A percentile compares a stretch with the other conserved stretches of the same genome.
Conservation (phyloP, 2,797 vertebrate species). For the Tokudaia tokunoshimensis region DNA sequence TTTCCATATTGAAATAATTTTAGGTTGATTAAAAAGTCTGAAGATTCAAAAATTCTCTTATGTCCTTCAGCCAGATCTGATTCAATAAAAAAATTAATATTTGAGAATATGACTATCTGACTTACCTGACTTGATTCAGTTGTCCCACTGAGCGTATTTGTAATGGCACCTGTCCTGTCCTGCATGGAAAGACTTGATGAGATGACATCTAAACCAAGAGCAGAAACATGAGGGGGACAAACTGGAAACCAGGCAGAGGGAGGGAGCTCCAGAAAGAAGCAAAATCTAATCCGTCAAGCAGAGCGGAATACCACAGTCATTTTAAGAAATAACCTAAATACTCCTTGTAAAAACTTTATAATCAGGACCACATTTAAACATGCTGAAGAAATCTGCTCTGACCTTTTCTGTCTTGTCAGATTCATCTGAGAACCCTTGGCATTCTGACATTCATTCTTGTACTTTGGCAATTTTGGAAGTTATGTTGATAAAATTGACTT, state of each 20-base stretch:
- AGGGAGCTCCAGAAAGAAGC: not conserved
- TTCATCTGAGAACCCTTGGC: constrained; percentile 75
- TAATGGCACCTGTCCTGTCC: not conserved
- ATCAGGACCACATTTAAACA: constrained; percentile 79
- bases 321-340: constrained; percentile 76
- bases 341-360: constrained; percentile 79
- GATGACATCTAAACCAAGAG: constrained; percentile 17
- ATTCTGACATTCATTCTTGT: constrained; percentile 79
- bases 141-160: not conserved
- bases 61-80: not conserved
- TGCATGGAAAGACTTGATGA: not conserved
- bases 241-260: not conserved
- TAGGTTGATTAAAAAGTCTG: constrained; percentile 26
- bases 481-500: constrained; percentile 76
- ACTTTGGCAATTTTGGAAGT: constrained; percentile 71
- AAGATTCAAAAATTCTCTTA: constrained; percentile 49
- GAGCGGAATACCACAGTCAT: constrained; percentile 48
- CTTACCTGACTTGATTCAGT: not conserved
- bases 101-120: constrained; percentile 39
- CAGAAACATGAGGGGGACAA: not conserved
- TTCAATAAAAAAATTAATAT: constrained; percentile 24
- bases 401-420: constrained; percentile 83
- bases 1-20: constrained; percentile 60
- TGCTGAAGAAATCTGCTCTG: constrained; percentile 79
- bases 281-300: constrained; percentile 70